These are phyloP conservation scores for Nerophis lumbriciformis DNA, from an alignment of 2,113 vertebrate species.

Conservation along the genomic window DNA sequence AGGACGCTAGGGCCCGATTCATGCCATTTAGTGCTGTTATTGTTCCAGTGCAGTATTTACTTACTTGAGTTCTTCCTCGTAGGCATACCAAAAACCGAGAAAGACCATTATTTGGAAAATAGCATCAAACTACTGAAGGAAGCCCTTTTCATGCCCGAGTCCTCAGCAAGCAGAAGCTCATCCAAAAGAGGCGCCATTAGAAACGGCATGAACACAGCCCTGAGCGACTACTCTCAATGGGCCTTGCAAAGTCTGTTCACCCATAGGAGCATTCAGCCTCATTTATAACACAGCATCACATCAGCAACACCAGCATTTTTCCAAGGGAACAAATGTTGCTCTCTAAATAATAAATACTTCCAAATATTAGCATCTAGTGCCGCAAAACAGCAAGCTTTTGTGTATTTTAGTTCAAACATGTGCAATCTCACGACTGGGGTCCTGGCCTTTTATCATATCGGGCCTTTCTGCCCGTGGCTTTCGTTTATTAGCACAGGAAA, in stretches of 20 bases:
- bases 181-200: slow-evolving; percentile 45
- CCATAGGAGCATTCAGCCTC: slow-evolving; percentile 9
- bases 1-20: slow-evolving; percentile 22
- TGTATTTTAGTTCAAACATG: slow-evolving; percentile 19
- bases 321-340: slow-evolving; percentile 30
- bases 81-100: slow-evolving; percentile 34
- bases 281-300: slow-evolving; percentile 17
- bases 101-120: slow-evolving; percentile 43
- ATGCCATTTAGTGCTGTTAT: slow-evolving; percentile 41
- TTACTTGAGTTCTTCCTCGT: slow-evolving; percentile 42
- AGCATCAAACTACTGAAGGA: slow-evolving; percentile 59
- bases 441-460: slow-evolving; percentile 29
- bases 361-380: slow-evolving; percentile 58
- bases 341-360: slow-evolving; percentile 41
- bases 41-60: slow-evolving; percentile 39
- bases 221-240: slow-evolving; percentile 32
- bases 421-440: slow-evolving; percentile 13
- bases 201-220: slow-evolving; percentile 39
- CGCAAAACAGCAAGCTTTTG: slow-evolving; percentile 36
- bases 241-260: slow-evolving; percentile 27
- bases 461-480: slow-evolving; percentile 26
- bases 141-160: slow-evolving; percentile 60
- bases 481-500: slow-evolving; percentile 26
- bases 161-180: slow-evolving; percentile 53
- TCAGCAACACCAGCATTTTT: slow-evolving; percentile 20